Base-by-base conservation (phyloP, 1,140 invertebrate species). In the Drosophila nasuta region DNA sequence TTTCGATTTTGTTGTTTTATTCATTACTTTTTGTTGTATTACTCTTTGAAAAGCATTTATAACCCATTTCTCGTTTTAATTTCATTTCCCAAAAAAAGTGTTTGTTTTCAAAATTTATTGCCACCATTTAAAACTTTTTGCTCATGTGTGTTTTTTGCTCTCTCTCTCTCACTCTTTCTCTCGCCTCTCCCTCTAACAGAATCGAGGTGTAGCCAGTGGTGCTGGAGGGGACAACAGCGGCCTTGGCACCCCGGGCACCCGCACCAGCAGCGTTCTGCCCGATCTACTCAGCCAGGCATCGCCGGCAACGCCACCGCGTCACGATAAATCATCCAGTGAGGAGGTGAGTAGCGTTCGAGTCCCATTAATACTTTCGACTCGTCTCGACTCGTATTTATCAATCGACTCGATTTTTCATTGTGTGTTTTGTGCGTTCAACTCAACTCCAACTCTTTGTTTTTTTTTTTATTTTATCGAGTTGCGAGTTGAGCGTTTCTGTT, bases 251-350 rank as follows among this genome's bases (percentile, higher is more conserved):
- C 95, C 95, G 66, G 94, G 96, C 74, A 95, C 96, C 3, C 94
- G 97, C 69, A 97, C 96, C 63, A 97, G 97, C 93, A 97, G 96
- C 48, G 98, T 99, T 33, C 94, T 99, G 64, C 98, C 98, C 38
- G 98, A 99, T 94, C 94, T 99, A 69, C 94, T 99, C 51, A 98
- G 97, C 88, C 94, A 96, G 94, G 95, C 96, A 70, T 95, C 96
- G 75, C 96, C 97, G 62, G 96, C 96, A 81, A 96, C 95, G 35
- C 96, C 96, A 46, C 97, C 97, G 86, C 94, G 97, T 51, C 96
- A 98, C 91, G 97, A 98, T 93, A 98, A 98, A 92, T 96, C 96
- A 57, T 97, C 96, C 75, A 98, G 97, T 91, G 98, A 99, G 93
- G 98, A 99, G 96, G 97, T 98, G 93, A 94, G 95, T 93, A 74